These are phyloP conservation scores for Lipotes vexillifer DNA, from an alignment of 2,113 vertebrate genomes.

Conservation along the genomic window DNA sequence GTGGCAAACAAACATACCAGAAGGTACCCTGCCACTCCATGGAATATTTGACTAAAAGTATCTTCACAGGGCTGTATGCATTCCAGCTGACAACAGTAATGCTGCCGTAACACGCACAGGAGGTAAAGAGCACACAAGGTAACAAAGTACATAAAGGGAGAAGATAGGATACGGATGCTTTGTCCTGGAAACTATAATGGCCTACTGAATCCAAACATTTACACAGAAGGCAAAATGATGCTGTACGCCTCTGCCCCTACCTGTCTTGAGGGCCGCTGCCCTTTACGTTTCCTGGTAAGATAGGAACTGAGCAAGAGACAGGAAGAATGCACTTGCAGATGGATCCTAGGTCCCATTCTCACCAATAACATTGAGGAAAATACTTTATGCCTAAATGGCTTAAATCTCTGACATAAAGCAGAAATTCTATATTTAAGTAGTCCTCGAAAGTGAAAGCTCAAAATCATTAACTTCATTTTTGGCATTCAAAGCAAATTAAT, in stretches of 20 bases:
- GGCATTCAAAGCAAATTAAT: neutral
- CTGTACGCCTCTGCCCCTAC: neutral
- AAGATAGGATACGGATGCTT: neutral
- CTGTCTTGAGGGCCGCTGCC: neutral
- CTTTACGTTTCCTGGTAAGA: neutral
- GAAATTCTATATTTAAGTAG: neutral
- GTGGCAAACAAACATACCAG: neutral
- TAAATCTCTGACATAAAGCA: neutral
- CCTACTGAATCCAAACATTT: neutral
- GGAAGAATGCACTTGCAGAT: neutral
- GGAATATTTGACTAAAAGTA: neutral
- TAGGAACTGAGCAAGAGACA: neutral
- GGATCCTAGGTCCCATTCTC: neutral
- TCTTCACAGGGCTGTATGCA: neutral
- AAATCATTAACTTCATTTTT: conserved; percentile 19
- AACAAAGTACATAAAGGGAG: neutral
- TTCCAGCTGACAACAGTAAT: neutral
- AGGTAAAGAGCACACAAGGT: neutral
- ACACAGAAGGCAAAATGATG: neutral
- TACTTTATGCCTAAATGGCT: neutral
- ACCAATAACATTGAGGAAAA: neutral
- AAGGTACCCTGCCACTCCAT: neutral
- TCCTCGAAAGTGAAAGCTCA: neutral
- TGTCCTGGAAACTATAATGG: neutral
- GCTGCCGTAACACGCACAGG: neutral